Percentiles rank a stretch among this genome's conserved stretches.
phyloP scores from a whole-genome alignment of 2,888 invertebrate genomes.

The Brachylomia viminalis region DNA sequence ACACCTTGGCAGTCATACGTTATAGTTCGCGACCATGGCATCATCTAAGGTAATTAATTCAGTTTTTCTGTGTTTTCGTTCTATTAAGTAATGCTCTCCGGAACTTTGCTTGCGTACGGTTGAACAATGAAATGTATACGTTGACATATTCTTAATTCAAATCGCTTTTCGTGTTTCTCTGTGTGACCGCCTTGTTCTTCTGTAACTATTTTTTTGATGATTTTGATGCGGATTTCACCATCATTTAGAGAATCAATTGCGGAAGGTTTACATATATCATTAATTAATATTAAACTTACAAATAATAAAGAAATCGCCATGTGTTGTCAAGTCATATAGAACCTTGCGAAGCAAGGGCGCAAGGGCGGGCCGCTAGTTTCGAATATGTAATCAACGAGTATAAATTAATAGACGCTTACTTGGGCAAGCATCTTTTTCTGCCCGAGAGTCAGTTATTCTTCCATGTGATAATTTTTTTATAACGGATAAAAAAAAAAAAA shows the following conservation, averaged over 20 bases:
- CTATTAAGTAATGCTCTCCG: background rate
- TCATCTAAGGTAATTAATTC: conserved; percentile 50
- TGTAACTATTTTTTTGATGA: background rate
- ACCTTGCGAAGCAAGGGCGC: background rate
- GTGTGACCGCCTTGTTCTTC: background rate
- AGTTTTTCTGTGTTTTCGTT: background rate
- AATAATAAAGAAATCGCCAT: background rate
- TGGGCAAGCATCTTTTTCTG: no score
- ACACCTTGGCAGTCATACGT: conserved; percentile 44
- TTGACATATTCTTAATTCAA: background rate
- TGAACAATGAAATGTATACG: background rate
- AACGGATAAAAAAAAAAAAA: no score
- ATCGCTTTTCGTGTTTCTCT: background rate
- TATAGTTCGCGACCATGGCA: conserved; percentile 51
- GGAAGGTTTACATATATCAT: background rate
- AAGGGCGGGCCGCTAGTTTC: no score
- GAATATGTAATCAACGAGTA: no score
- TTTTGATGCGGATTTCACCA: background rate
- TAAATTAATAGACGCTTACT: no score
- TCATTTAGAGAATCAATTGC: background rate
- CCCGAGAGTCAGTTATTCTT: no score
- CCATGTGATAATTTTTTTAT: no score
- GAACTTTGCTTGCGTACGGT: background rate
- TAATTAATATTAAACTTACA: no score
- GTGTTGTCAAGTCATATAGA: background rate